A percentile compares a stretch with the other conserved stretches of the same genome.
Evolutionary conservation across 2,797 vertebrate species (phyloP).

Genomic region (Hippopotamyrus pictus): DNA sequence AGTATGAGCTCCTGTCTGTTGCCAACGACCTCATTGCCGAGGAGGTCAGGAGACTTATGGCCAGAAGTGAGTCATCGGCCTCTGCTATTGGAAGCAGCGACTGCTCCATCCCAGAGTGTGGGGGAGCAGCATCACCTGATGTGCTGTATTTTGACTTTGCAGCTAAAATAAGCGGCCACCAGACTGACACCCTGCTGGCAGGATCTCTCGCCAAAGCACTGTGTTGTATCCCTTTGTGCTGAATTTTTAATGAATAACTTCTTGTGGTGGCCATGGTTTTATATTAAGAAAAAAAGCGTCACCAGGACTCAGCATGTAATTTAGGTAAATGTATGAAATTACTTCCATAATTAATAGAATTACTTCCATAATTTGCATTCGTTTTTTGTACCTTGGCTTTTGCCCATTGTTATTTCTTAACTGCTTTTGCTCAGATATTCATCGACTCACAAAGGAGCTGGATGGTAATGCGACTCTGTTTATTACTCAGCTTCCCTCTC

Average conservation of each 20-base stretch:
- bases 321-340: neutral
- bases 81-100: neutral
- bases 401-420: slow-evolving; percentile 36
- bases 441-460: slow-evolving; percentile 77
- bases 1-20: slow-evolving; percentile 84
- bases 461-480: slow-evolving; percentile 65
- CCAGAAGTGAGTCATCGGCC: slow-evolving; percentile 64
- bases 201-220: slow-evolving; percentile 91
- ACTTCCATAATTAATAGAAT: neutral
- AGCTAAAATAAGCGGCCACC: slow-evolving; percentile 81
- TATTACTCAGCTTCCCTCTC: neutral
- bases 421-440: slow-evolving; percentile 67
- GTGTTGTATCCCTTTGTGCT: slow-evolving; percentile 87
- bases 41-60: slow-evolving; percentile 82
- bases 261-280: neutral
- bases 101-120: neutral
- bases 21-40: slow-evolving; percentile 81
- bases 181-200: slow-evolving; percentile 84
- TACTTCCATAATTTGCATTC: neutral
- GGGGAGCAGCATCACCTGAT: neutral
- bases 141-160: slow-evolving; percentile 27
- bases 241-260: neutral
- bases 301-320: neutral
- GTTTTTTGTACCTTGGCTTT: neutral
- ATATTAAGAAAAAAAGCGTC: neutral